Percentiles rank a stretch among this genome's conserved stretches.
Conservation (phyloP, 2,797 vertebrate genomes). For the Todus mexicanus region DNA sequence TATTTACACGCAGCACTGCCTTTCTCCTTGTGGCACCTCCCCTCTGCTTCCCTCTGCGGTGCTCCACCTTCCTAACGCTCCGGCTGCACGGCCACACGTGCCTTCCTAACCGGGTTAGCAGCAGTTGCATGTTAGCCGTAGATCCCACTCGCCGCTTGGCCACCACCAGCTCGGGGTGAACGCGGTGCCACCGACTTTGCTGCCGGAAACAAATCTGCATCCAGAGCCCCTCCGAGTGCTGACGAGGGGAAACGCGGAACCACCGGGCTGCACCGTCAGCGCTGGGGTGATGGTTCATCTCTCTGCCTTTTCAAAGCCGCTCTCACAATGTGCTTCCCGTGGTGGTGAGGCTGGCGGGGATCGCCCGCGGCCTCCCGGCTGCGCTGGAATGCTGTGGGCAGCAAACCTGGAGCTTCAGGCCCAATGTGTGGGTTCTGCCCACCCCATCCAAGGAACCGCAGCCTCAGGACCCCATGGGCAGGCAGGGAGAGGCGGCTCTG, state of each 20-base stretch:
- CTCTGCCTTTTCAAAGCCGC: background rate
- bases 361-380: background rate
- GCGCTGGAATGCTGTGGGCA: accelerated
- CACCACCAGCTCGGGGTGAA: background rate
- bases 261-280: background rate
- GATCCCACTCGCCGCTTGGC: background rate
- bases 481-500: background rate
- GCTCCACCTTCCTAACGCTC: constrained; percentile 14
- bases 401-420: background rate
- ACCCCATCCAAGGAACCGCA: background rate
- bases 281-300: background rate
- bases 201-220: background rate
- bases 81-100: background rate
- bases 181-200: background rate
- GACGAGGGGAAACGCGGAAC: background rate
- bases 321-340: accelerated
- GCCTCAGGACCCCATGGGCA: background rate
- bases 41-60: background rate
- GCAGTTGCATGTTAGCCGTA: constrained; percentile 51
- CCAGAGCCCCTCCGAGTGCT: background rate
- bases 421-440: background rate
- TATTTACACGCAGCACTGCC: constrained; percentile 77
- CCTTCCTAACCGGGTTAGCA: constrained; percentile 10
- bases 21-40: background rate
- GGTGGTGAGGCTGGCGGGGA: background rate